A percentile compares a stretch with the other conserved stretches of the same genome.
Evolutionary conservation across 2,888 invertebrate genomes (phyloP).

Genomic region (Ennomos fuscantarius): DNA sequence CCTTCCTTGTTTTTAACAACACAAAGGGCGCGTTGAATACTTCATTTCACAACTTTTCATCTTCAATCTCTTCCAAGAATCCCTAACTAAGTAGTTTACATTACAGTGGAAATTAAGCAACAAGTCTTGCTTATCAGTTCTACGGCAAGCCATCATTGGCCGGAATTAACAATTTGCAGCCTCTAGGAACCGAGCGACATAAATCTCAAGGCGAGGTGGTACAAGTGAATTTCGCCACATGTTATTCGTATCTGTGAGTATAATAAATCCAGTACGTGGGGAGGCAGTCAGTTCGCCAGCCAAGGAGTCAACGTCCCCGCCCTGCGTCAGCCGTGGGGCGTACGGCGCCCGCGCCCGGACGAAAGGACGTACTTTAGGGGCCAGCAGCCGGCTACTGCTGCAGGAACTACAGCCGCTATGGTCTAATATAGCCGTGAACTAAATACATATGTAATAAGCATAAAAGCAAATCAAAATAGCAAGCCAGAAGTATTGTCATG

Average conservation of each 20-base stretch:
- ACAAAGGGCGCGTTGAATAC: conserved; percentile 19
- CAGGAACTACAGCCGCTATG: conserved; percentile 27
- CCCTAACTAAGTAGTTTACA: not conserved
- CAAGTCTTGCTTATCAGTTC: conserved; percentile 29
- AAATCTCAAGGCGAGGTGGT: conserved; percentile 56
- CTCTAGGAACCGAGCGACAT: conserved; percentile 43
- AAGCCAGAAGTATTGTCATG: not conserved
- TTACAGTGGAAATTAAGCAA: conserved; percentile 22
- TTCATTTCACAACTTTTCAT: conserved; percentile 17
- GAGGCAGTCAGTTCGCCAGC: conserved; percentile 46
- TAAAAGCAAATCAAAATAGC: too few species aligned
- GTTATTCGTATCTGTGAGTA: conserved; percentile 52
- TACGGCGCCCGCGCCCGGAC: conserved; percentile 44
- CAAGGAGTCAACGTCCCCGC: conserved; percentile 51
- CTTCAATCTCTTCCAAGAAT: conserved; percentile 13
- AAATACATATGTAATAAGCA: not conserved
- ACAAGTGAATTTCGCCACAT: conserved; percentile 61
- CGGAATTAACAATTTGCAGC: conserved; percentile 44
- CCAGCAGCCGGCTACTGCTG: conserved; percentile 30
- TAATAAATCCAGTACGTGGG: conserved; percentile 60
- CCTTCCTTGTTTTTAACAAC: conserved; percentile 22
- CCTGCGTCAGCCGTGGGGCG: conserved; percentile 31
- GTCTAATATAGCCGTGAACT: conserved; percentile 17
- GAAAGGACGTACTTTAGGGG: conserved; percentile 57
- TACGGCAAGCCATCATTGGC: conserved; percentile 31